These are phyloP conservation scores for Actias luna DNA, from an alignment of 2,888 invertebrate genomes.

Conservation along the genomic window DNA sequence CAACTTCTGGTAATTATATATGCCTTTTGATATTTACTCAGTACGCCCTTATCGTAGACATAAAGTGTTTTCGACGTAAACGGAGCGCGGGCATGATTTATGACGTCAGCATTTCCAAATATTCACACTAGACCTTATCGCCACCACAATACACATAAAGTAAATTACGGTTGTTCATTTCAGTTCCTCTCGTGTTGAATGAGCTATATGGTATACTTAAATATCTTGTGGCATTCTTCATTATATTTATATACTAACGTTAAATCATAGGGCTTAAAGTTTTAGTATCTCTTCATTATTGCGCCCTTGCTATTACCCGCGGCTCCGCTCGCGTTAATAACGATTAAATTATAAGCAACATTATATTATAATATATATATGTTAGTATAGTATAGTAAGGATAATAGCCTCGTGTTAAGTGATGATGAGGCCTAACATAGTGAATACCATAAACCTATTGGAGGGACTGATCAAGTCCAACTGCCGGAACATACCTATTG, in stretches of 20 bases:
- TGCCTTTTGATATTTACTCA: not conserved
- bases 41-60: not conserved
- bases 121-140: not conserved
- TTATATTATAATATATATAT: too few relatives aligned
- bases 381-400: too few relatives aligned
- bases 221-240: not conserved
- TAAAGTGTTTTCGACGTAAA: conserved; percentile 1
- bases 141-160: not conserved
- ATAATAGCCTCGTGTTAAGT: too few relatives aligned
- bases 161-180: not conserved
- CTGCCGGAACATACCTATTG: too few relatives aligned
- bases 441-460: too few relatives aligned
- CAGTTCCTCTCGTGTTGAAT: not conserved
- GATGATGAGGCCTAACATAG: too few relatives aligned
- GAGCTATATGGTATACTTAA: not conserved
- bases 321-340: too few relatives aligned
- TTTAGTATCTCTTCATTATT: too few relatives aligned
- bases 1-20: not conserved
- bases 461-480: too few relatives aligned
- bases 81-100: not conserved
- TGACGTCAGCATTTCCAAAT: not conserved
- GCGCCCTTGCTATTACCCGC: too few relatives aligned
- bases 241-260: not conserved
- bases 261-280: too few relatives aligned
- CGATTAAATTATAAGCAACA: too few relatives aligned